Conservation (phyloP, 2,113 vertebrate genomes). For the Phylloscopus trochiloides region DNA sequence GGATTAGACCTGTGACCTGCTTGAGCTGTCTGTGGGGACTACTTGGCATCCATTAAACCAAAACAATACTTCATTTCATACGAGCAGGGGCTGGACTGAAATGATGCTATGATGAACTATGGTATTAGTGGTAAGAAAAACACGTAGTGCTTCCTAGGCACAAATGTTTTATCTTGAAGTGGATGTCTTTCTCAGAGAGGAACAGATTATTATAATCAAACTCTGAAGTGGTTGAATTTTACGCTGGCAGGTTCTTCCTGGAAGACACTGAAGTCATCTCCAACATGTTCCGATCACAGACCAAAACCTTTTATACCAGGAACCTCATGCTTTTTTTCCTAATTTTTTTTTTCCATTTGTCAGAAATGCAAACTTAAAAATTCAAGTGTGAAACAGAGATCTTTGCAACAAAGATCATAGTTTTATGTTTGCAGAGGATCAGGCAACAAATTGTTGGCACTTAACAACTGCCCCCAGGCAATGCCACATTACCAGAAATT, state of each 20-base stretch:
- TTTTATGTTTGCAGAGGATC: background rate
- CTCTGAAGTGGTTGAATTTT: background rate
- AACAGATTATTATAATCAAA: background rate
- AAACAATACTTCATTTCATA: background rate
- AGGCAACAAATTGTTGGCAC: background rate
- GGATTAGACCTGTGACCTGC: background rate
- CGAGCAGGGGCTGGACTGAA: background rate
- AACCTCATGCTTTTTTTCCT: background rate
- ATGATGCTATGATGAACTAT: background rate
- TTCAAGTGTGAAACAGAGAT: background rate
- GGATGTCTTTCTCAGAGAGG: background rate
- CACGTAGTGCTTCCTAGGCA: background rate
- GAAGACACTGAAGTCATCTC: background rate
- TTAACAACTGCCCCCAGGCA: background rate
- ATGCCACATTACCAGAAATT: background rate
- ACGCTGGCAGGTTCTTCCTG: background rate
- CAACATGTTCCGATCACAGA: background rate
- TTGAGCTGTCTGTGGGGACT: background rate
- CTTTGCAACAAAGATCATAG: background rate
- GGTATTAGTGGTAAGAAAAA: background rate
- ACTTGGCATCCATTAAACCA: background rate
- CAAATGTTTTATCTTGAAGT: background rate
- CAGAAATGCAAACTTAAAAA: background rate
- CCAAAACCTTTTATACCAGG: background rate
- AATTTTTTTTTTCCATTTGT: background rate